These are phyloP conservation scores for Chaenocephalus aceratus DNA, from an alignment of 2,113 vertebrate genomes.

Conservation along the genomic window DNA sequence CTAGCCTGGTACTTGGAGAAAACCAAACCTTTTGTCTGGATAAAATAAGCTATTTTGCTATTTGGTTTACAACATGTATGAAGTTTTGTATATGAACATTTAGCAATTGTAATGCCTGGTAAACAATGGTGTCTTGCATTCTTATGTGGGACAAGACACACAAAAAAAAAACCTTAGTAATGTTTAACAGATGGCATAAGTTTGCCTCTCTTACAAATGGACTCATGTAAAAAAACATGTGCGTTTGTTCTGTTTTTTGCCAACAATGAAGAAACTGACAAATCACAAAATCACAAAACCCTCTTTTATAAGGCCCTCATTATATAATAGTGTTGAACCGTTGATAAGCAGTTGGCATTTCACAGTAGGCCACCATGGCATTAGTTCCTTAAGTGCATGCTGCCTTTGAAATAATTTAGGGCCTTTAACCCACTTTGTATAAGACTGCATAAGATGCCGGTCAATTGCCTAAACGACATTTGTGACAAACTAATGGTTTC, in stretches of 20 bases:
- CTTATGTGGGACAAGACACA: neutral
- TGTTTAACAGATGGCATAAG: neutral
- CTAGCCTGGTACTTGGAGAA: neutral
- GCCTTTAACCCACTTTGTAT: constrained; percentile 46
- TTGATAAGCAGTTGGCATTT: constrained; percentile 40
- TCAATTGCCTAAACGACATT: constrained; percentile 61
- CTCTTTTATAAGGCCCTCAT: constrained; percentile 13
- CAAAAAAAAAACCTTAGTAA: neutral
- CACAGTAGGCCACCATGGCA: constrained; percentile 14
- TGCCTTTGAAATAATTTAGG: constrained; percentile 53
- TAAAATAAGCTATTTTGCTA: neutral
- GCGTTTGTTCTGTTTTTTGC: neutral
- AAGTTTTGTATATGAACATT: neutral
- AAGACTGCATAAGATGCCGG: constrained; percentile 46
- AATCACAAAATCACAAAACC: constrained; percentile 6
- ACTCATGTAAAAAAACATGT: neutral
- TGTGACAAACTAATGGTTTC: constrained; percentile 74
- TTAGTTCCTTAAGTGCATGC: constrained; percentile 40
- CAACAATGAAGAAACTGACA: constrained; percentile 5
- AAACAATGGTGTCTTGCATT: neutral
- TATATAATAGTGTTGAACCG: constrained; percentile 3
- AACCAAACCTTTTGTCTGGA: neutral
- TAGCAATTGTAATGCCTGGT: neutral
- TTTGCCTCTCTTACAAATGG: neutral
- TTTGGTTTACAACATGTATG: neutral